phyloP scores from a whole-genome alignment of 2,113 vertebrate genomes.

The Sorex araneus region DNA sequence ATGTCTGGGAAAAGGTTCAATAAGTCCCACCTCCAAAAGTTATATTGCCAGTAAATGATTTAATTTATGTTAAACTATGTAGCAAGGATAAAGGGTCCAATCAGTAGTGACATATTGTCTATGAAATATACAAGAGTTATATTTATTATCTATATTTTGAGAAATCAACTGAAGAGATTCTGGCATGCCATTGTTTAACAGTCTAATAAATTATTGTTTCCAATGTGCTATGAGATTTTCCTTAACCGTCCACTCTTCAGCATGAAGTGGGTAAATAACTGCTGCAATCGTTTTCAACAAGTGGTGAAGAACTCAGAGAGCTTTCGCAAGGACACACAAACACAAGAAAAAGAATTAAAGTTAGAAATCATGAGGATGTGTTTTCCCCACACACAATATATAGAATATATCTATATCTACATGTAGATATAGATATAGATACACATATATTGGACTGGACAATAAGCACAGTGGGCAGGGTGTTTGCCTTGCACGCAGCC shows the following conservation, averaged over 20 bases:
- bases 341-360: not conserved
- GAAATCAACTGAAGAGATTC: slow-evolving; percentile 16
- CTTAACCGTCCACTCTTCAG: not conserved
- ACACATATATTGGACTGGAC: too few species aligned
- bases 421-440: too few species aligned
- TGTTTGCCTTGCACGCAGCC: too few species aligned
- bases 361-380: not conserved
- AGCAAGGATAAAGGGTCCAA: not conserved
- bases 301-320: not conserved
- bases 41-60: not conserved
- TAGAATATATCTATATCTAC: too few species aligned
- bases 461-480: too few species aligned
- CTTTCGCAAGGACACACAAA: slow-evolving; percentile 6
- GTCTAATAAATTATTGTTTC: slow-evolving; percentile 18
- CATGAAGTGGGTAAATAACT: not conserved
- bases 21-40: not conserved
- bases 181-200: not conserved
- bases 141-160: not conserved
- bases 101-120: not conserved
- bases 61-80: not conserved
- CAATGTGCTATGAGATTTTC: not conserved
- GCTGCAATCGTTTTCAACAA: not conserved
- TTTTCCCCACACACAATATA: not conserved
- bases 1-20: not conserved
- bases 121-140: not conserved